Evolutionary conservation across 2,113 vertebrate genomes (phyloP), one percentile per base, ranked within the genome.

Genomic region (Bagarius yarrelli): DNA sequence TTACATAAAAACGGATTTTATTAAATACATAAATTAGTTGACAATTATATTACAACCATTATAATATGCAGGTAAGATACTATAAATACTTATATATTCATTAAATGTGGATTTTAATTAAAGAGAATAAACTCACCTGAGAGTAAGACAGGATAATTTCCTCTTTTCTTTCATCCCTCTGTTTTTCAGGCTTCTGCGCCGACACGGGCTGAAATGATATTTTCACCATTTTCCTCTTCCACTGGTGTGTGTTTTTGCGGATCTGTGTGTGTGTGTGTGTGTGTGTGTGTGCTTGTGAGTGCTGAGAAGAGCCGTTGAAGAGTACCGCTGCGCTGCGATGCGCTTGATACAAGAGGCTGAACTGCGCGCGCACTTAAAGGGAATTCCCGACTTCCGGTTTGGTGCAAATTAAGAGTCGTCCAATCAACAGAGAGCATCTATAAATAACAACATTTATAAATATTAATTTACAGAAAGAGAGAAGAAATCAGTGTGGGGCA

Each of bases 161-260:
- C 0, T 86, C 81, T 78, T 89, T 91, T 81, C 84, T 83, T 84
- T 67, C 92, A 76, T 93, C 89, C 67, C 76, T 84, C 75, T 92
- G 88, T 87, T 95, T 95, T 80, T 96, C 94, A 15, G 88, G 87
- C 88, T 97, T 98, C 88, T 94, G 89, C 66, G 87, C 90, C 84
- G 93, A 88, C 5, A 94, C 92, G 30, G 92, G 86, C 88, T 95
- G 94, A 83, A 96, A 95, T 4, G 94, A 94, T 83, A 97, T 96
- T 92, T 96, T 96, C 93, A 96, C 96, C 96, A 97, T 97, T 84
- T 87, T 77, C 60, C 59, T 97, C 84, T 87, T 77, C 56, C 61
- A 63, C 32, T 50, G 85, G 63, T 89, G 34, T 80, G 80, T 84
- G 40, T 84, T 84, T 23, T 5, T 40, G 6, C 6, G 6, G 6